Evolutionary conservation across 2,888 invertebrate genomes (phyloP), one percentile per base, ranked within the genome.

Genomic region (Taenaris catops): DNA sequence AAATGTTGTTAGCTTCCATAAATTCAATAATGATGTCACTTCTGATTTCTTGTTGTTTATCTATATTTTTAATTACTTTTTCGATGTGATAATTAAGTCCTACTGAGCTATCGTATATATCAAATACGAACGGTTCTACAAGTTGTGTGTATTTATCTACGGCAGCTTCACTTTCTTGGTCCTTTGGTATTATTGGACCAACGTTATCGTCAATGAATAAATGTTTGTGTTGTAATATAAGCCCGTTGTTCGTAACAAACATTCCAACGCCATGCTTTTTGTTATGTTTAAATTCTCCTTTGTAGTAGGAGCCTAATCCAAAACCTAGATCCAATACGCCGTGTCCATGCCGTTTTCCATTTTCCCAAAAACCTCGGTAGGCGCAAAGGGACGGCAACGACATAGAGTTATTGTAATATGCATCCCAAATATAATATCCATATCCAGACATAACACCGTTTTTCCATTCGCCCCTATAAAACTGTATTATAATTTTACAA

Each of bases 401-500:
- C 58, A 91, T 76, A 1, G 80, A 59, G 40, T 83, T 74, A 50
- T 90, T 90, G 26, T 70, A 73, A 56, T 72, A 78, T 6, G 84
- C 58, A 42, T 81, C 74, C 91, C 91, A 91, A 28, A 84, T 79
- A 43, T 91, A 91, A 41, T 88, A 81, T 1, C 91, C 91, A 39
- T 84, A 79, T 32, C 90, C 91, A 36, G 88, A 69, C 78, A 89
- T 89, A 0, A 74, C 62, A 12, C 89, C 89, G 34, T 84, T 71
- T 48, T 70, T 64, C 91, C 91, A 91, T 43, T 87, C 79, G 0
- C 91, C 91, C 40, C 67, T 79, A 55, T 91, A 91, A 59, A 83
- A 84, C 90, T 90, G 48, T 19, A 17, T 26, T 8, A 10, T 1
- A 14, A 25, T 14, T 28, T 18, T 21, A 6, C 8, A n/a, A n/a